Evolutionary conservation across 2,797 vertebrate genomes (phyloP), one percentile per base, ranked within the genome.

Genomic region (Sebastes diaconus): DNA sequence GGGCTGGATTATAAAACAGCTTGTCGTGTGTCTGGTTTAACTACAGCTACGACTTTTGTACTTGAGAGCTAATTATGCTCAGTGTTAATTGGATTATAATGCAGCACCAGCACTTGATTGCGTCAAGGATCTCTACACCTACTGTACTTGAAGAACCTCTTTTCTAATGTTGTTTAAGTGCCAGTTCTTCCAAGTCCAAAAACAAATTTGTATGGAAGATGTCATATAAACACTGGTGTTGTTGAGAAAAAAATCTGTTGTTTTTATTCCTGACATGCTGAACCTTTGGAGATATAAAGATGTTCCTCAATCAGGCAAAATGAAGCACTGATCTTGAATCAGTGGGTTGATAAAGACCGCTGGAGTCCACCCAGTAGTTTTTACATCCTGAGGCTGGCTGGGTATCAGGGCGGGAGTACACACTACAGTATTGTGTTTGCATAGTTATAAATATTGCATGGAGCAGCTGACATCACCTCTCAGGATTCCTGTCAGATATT

Each of bases 361-460:
- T 59, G 3, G 25, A 36, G 70, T 69, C 25, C 29, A 50, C 16
- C 39, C 30, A 50, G 66, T 24, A 54, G 36, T 32, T 71, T 73
- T 46, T 75, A 58, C 20, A 61, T 80, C 73, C 70, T 61, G 59
- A 82, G 75, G 36, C 34, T 63, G 69, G 34, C 73, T 72, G 24
- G 52, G 55, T 63, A 42, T 81, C 32, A 25, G 36, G 52, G 73
- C 34, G 39, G 61, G 74, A 75, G 57, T 63, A 75, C 64, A 80
- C 32, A 52, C 58, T 73, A 80, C 61, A 85, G 25, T 67, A 42
- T 84, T 77, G 52, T 70, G 73, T 88, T 94, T 93, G 92, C 91
- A 95, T 92, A 94, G 91, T 58, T 87, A 85, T 81, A 86, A 73
- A 83, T 76, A 83, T 88, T 82, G 80, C 81, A 79, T 83, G 79